Evolutionary conservation across 2,113 vertebrate genomes (phyloP), one percentile per base, ranked within the genome.

Genomic region (Psittacara wagleri): DNA sequence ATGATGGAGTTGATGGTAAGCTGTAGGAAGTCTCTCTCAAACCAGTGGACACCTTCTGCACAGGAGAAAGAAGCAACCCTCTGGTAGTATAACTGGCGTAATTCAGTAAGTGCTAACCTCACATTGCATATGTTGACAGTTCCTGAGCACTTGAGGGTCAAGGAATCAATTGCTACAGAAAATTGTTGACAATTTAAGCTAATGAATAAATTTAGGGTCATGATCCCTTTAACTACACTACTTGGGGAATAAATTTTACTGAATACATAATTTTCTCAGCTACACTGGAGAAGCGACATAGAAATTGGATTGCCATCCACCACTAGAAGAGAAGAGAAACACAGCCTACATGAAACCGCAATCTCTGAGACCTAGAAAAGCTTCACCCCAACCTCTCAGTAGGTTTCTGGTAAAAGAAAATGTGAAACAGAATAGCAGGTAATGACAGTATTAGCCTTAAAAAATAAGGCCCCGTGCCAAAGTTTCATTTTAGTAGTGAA

Each of bases 121-220:
- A 88, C n/a, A 39, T 19, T 68, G 55, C 37, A 18, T 59, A 48
- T 67, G 73, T 68, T 95, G 91, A 86, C 61, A 86, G 55, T 41
- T 92, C 48, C 82, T 75, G 68, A 68, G 55, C 66, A 67, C 49
- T 83, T 76, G 41, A 70, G 87, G 79, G 86, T 94, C 86, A 86
- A 86, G 67, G 49, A 94, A 94, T 75, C 83, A 86, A 82, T 82
- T 94, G 73, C 88, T 78, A 75, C 27, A 79, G 76, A 86, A 94
- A 92, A 81, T 69, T 72, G 73, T 92, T 86, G 88, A 90, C 86
- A 88, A 77, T 96, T 92, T 91, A 64, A 86, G 77, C 51, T 95
- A 91, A 94, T 94, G 73, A 95, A 82, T 94, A 96, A n/a, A 64
- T 91, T 72, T 89, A 68, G 33, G 86, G 74, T 92, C 73, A 28